Evolutionary conservation across 1,140 invertebrate species (phyloP).

Genomic region (Triops longicaudatus): DNA sequence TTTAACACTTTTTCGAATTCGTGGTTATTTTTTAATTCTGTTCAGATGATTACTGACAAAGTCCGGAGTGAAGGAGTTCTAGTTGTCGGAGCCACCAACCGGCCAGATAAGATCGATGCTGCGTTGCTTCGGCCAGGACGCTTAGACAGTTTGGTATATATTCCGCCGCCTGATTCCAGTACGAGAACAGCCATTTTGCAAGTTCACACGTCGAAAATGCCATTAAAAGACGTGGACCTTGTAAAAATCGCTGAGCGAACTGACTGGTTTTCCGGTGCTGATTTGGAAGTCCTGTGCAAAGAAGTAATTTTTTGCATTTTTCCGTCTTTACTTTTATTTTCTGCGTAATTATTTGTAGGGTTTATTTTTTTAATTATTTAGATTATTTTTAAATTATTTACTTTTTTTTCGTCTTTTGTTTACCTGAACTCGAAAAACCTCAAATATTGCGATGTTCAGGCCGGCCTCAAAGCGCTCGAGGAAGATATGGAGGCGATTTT

Average conservation of each 20-base stretch:
- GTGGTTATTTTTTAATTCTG: not conserved
- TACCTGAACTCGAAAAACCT: not conserved
- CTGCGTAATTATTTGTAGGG: no score
- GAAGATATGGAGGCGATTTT: slow-evolving; percentile 43
- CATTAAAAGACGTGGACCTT: slow-evolving; percentile 51
- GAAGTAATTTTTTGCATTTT: slow-evolving; percentile 51
- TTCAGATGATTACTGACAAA: not conserved
- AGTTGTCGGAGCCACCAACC: slow-evolving; percentile 65
- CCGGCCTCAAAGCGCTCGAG: slow-evolving; percentile 54
- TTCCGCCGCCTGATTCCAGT: slow-evolving; percentile 55
- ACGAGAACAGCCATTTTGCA: slow-evolving; percentile 51
- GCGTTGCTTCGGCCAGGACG: slow-evolving; percentile 66
- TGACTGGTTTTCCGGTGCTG: slow-evolving; percentile 64
- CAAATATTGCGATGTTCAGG: slow-evolving; percentile 37
- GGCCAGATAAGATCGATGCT: slow-evolving; percentile 67
- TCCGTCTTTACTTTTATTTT: no score
- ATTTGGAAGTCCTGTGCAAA: slow-evolving; percentile 59
- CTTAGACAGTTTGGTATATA: slow-evolving; percentile 63
- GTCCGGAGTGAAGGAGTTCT: slow-evolving; percentile 43
- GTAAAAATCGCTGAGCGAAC: slow-evolving; percentile 50
- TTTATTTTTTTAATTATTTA: no score
- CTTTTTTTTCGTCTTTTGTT: no score
- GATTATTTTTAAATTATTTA: no score
- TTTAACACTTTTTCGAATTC: not conserved
- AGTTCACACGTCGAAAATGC: slow-evolving; percentile 51